Base-by-base conservation (phyloP, 2,888 invertebrate species). In the Agapostemon virescens region DNA sequence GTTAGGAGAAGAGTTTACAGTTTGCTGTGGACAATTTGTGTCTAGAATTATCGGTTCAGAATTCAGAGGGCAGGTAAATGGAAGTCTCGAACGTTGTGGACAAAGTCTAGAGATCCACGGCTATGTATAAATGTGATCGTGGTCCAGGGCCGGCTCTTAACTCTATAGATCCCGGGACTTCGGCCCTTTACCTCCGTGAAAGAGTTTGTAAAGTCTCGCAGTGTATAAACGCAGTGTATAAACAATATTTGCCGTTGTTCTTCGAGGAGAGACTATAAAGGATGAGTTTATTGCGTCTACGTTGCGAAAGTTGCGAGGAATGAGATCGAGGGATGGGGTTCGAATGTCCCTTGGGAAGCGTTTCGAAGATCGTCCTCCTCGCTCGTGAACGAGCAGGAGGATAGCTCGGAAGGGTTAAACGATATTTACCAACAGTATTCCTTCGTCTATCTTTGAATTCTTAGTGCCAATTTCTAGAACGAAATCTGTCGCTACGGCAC, bases 391-490 rank as follows among this genome's bases (percentile, higher is more conserved):
- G 42, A 36, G 33, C 36, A 45, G 42, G n/a, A 33, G 17, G 61
- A 64, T 20, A 67, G 52, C n/a, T 26, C 33, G 79, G 82, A 23
- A 33, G 26, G 58, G 66, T 80, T 80, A 64, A 83, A 86, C 83
- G 87, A 86, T 87, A 87, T 88, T 85, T 86, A 88, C 85, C 84
- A 90, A 89, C 89, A 90, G 91, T 90, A 91, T 90, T 91, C 83
- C 84, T 83, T 84, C 82, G 81, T 86, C 84, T 87, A 73, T 87
- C 84, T 84, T 86, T 86, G 87, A 91, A 90, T 89, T 90, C 89
- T 87, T 89, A 90, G 88, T 91, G 90, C 88, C 89, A 90, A 90
- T 88, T 81, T 69, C 81, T 84, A 85, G 82, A 81, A 64, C 80
- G 85, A 79, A 82, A 77, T 81, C 75, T 69, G 81, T 67, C 73